Evolutionary conservation across 1,140 invertebrate genomes (phyloP), one percentile per base, ranked within the genome.

Genomic region (Orius insidiosus): DNA sequence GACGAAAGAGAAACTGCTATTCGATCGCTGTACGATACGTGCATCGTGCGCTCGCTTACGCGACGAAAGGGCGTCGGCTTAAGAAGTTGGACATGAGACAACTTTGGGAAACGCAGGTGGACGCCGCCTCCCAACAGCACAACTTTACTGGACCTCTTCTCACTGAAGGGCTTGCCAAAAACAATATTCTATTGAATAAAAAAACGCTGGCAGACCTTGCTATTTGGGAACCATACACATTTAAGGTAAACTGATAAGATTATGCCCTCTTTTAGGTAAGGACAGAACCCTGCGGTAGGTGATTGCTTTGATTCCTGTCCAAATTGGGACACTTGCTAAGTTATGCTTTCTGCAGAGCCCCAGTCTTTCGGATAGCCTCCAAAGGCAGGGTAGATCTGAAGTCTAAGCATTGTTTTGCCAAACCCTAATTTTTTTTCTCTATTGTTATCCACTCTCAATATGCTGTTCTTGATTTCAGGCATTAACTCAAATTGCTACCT

Each of bases 221-320:
- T 5, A 71, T 80, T 54, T 93, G 84, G 82, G 88, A 94, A 66
- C 86, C 88, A 11, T 69, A 77, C 38, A 80, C 85, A 8, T 94
- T 93, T 63, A 78, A 86, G 67, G 57, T 58, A 50, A 69, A n/a
- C n/a, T 24, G 24, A 24, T n/a, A n/a, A n/a, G n/a, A n/a, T n/a
- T n/a, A n/a, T n/a, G n/a, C n/a, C n/a, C n/a, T n/a, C n/a, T n/a
- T n/a, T n/a, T n/a, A n/a, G n/a, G n/a, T n/a, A n/a, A n/a, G n/a
- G n/a, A n/a, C n/a, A n/a, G n/a, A n/a, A n/a, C n/a, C n/a, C n/a
- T n/a, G n/a, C n/a, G n/a, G n/a, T n/a, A n/a, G n/a, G n/a, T n/a
- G n/a, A n/a, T n/a, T n/a, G n/a, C n/a, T n/a, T n/a, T n/a, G n/a
- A n/a, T n/a, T n/a, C n/a, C n/a, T n/a, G n/a, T n/a, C n/a, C n/a